Evolutionary conservation across 2,797 vertebrate genomes (phyloP).

Genomic region (Pseudocheirus occidentalis): DNA sequence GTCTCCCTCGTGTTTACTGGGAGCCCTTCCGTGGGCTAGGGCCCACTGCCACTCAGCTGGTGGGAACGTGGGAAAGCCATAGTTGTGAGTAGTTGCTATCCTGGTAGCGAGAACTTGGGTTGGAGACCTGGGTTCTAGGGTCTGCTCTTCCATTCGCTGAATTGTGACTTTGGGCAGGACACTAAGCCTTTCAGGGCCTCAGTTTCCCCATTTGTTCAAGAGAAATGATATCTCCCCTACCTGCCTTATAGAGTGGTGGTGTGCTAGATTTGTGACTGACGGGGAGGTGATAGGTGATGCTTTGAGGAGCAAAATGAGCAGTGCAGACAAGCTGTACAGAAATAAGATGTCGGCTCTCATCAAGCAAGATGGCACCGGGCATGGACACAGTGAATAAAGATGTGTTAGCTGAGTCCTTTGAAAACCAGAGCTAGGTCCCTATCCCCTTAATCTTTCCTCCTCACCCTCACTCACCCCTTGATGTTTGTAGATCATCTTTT

Average conservation of each 20-base stretch:
- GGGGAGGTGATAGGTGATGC: not conserved
- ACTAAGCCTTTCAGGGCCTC: not conserved
- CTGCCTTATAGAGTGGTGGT: not conserved
- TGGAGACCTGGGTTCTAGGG: not conserved
- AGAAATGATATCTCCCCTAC: constrained; percentile 50
- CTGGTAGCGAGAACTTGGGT: not conserved
- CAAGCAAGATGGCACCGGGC: not conserved
- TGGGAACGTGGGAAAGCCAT: constrained; percentile 65
- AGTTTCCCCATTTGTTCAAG: constrained; percentile 54
- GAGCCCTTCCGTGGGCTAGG: not conserved
- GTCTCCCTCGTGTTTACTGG: constrained; percentile 33
- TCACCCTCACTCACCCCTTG: not conserved
- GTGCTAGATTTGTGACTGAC: not conserved
- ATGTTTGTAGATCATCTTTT: not conserved
- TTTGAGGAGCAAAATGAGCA: not conserved
- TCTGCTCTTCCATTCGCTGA: not conserved
- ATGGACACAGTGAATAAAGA: not conserved
- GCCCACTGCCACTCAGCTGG: not conserved
- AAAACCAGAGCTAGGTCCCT: not conserved
- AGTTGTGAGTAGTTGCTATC: not conserved
- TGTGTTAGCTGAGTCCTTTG: not conserved
- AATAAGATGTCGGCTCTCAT: not conserved
- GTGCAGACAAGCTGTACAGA: not conserved
- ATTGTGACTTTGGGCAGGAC: constrained; percentile 5
- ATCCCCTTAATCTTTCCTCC: not conserved